phyloP scores from a whole-genome alignment of 1,140 invertebrate genomes.

The Frieseomelitta varia region DNA sequence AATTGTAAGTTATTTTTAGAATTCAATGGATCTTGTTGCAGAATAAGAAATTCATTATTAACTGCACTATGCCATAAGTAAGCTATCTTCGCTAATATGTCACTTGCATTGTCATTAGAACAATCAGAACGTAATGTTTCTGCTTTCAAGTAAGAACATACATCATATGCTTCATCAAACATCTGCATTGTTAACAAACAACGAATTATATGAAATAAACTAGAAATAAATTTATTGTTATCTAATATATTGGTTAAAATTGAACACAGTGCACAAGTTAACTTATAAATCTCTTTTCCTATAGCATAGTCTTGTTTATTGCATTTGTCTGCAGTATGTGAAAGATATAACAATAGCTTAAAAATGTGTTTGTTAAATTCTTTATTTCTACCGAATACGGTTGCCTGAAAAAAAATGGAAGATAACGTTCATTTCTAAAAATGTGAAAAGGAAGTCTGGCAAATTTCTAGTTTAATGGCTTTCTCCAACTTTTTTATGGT shows the following conservation, averaged over 20 bases:
- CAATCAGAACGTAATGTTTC: slow-evolving; percentile 17
- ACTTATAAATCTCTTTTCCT: slow-evolving; percentile 53
- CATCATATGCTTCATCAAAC: slow-evolving; percentile 64
- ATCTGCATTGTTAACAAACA: slow-evolving; percentile 61
- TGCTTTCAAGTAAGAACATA: slow-evolving; percentile 59
- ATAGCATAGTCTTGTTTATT: slow-evolving; percentile 42
- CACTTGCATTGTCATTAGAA: slow-evolving; percentile 6
- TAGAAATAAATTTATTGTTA: slow-evolving; percentile 60
- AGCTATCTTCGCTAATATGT: slow-evolving; percentile 50
- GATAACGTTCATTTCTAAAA: neutral
- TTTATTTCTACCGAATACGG: neutral
- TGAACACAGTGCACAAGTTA: slow-evolving; percentile 60
- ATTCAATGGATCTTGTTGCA: slow-evolving; percentile 20
- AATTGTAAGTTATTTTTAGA: slow-evolving; percentile 25
- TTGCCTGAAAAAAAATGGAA: slow-evolving; percentile 50
- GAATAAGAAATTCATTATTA: slow-evolving; percentile 21
- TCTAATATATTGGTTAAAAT: slow-evolving; percentile 57
- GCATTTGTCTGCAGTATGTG: slow-evolving; percentile 60
- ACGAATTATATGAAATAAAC: slow-evolving; percentile 66
- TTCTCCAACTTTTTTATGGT: too few relatives aligned
- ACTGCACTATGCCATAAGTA: slow-evolving; percentile 41
- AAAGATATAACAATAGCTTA: slow-evolving; percentile 65
- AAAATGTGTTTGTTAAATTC: slow-evolving; percentile 61
- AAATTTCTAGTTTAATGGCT: too few relatives aligned
- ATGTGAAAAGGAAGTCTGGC: too few relatives aligned